Evolutionary conservation across 2,797 vertebrate genomes (phyloP).

Genomic region (Basileuterus tristriatus): DNA sequence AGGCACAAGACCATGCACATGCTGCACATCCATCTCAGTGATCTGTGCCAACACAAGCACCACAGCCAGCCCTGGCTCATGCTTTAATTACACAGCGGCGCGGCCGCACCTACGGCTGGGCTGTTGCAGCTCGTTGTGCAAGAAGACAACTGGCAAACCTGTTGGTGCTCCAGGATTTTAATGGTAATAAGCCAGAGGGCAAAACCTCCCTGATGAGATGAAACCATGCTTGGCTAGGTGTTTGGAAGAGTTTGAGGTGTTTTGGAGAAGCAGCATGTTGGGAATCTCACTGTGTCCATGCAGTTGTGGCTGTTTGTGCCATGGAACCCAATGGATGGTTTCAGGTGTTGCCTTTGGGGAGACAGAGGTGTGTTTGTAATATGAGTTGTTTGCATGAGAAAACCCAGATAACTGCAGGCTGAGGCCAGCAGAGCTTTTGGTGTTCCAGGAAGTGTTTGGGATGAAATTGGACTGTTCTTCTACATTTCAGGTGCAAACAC

Average conservation of each 20-base stretch:
- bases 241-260: neutral
- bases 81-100: neutral
- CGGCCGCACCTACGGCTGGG: neutral
- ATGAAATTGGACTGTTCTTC: neutral
- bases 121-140: constrained; percentile 21
- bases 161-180: constrained; percentile 48
- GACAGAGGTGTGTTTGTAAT: neutral
- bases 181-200: constrained; percentile 14
- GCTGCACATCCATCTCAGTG: neutral
- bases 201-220: constrained; percentile 11
- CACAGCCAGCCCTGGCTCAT: neutral
- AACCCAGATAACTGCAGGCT: neutral
- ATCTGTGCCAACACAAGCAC: constrained; percentile 34
- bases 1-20: constrained; percentile 53
- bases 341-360: neutral
- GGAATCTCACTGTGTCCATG: rapidly evolving
- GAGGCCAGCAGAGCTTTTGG: neutral
- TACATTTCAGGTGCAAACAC: neutral
- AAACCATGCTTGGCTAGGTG: neutral
- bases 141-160: constrained; percentile 38
- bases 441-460: neutral
- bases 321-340: neutral
- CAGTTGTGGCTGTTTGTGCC: neutral
- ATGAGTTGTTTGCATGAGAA: neutral
- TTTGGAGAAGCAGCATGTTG: neutral